Evolutionary conservation across 2,113 vertebrate species (phyloP).

Genomic region (Hemiprocne comata): DNA sequence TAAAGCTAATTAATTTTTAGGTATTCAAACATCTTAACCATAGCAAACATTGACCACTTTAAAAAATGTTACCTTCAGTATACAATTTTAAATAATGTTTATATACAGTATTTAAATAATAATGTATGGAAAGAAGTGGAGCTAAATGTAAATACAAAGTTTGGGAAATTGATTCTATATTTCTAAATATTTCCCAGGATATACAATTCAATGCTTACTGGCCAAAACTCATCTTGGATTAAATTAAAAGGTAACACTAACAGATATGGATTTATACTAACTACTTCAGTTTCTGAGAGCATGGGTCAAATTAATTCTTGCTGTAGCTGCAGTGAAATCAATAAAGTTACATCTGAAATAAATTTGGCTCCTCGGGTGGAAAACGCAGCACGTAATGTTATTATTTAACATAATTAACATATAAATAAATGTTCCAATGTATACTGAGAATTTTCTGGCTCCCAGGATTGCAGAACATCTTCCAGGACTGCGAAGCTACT

Average conservation of each 20-base stretch:
- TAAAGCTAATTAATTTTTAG: background rate
- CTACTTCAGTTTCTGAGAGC: constrained; percentile 8
- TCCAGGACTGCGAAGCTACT: background rate
- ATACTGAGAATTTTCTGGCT: constrained; percentile 16
- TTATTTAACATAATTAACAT: constrained; percentile 37
- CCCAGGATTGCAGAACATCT: constrained; percentile 6
- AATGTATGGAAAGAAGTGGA: background rate
- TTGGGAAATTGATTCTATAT: background rate
- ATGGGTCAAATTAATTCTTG: constrained; percentile 11
- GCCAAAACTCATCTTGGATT: background rate
- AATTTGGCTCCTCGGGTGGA: constrained; percentile 2
- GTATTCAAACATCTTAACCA: background rate
- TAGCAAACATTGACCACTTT: background rate
- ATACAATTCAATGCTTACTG: background rate
- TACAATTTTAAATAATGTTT: background rate
- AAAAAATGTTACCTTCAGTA: background rate
- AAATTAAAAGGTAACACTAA: constrained; percentile 9
- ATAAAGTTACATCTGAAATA: constrained; percentile 47
- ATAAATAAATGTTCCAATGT: constrained; percentile 35
- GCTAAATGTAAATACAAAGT: background rate
- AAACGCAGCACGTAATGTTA: background rate
- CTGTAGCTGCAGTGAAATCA: constrained; percentile 17
- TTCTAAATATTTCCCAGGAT: background rate
- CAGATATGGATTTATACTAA: background rate
- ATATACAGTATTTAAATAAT: background rate